These are phyloP conservation scores for Notothenia rossii DNA, from an alignment of 2,113 vertebrate species.

Conservation along the genomic window DNA sequence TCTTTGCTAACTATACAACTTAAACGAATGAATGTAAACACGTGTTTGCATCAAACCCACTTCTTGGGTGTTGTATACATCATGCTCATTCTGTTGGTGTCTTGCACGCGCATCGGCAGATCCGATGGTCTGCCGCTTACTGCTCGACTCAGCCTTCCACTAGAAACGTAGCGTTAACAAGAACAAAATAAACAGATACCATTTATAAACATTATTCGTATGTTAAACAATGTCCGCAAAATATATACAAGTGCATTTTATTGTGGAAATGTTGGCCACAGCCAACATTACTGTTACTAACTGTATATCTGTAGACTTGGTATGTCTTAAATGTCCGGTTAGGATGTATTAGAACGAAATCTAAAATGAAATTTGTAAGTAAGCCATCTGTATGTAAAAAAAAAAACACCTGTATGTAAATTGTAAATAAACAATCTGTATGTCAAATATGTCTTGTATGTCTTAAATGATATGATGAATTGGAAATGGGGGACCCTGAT, in stretches of 20 bases:
- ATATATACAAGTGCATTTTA: not conserved
- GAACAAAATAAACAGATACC: not conserved
- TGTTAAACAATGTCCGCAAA: not conserved
- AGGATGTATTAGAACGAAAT: too few species aligned
- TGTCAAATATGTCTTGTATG: too few species aligned
- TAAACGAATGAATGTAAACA: not conserved
- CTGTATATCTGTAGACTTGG: too few species aligned
- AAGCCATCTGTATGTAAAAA: too few species aligned
- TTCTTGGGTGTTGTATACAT: conserved; percentile 90
- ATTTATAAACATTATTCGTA: not conserved
- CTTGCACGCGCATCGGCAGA: conserved; percentile 89
- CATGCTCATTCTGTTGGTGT: conserved; percentile 88
- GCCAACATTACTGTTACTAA: too few species aligned
- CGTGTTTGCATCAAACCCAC: conserved; percentile 71
- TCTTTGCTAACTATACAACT: not conserved
- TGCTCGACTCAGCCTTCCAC: conserved; percentile 81
- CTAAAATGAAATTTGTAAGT: too few species aligned
- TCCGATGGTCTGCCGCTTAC: conserved; percentile 84
- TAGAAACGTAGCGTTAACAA: conserved; percentile 18
- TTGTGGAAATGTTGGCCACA: fast-evolving
- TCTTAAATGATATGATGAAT: too few species aligned
- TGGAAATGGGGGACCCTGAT: too few species aligned
- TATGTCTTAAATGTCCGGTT: too few species aligned
- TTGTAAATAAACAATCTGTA: too few species aligned
- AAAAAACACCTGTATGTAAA: too few species aligned